phyloP scores from a whole-genome alignment of 2,888 invertebrate genomes.

The Brachyopa scutellaris region DNA sequence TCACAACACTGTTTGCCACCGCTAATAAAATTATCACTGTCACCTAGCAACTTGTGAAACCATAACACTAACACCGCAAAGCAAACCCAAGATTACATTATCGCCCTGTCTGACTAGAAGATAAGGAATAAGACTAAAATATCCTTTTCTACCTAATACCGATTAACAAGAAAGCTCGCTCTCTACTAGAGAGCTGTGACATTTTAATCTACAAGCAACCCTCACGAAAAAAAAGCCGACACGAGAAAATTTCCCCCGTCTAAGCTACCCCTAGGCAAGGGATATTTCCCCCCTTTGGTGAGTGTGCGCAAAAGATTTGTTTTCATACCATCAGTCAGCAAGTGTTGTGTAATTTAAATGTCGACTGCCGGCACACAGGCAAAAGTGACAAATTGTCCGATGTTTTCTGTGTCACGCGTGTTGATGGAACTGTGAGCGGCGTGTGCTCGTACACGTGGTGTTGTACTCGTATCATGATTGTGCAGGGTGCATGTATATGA shows the following conservation, averaged over 20 bases:
- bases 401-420: conserved; percentile 22
- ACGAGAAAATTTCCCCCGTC: conserved; percentile 3
- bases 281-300: conserved; percentile 31
- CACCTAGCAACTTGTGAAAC: conserved; percentile 56
- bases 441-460: conserved; percentile 29
- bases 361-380: conserved; percentile 50
- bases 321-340: conserved; percentile 12
- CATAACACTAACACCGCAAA: conserved; percentile 28
- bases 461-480: background rate
- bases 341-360: conserved; percentile 2
- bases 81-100: background rate
- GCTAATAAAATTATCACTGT: conserved; percentile 32
- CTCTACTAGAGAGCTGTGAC: conserved; percentile 26
- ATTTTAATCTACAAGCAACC: conserved; percentile 19
- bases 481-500: conserved; percentile 23
- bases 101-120: background rate
- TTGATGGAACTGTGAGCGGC: background rate
- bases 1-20: conserved; percentile 32
- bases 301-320: conserved; percentile 39
- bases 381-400: conserved; percentile 34
- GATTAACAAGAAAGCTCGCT: conserved; percentile 49
- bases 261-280: conserved; percentile 3
- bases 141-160: background rate
- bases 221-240: conserved; percentile 15
- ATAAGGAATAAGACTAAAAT: background rate